phyloP scores from a whole-genome alignment of 2,888 invertebrate species.

The Sesia apiformis region DNA sequence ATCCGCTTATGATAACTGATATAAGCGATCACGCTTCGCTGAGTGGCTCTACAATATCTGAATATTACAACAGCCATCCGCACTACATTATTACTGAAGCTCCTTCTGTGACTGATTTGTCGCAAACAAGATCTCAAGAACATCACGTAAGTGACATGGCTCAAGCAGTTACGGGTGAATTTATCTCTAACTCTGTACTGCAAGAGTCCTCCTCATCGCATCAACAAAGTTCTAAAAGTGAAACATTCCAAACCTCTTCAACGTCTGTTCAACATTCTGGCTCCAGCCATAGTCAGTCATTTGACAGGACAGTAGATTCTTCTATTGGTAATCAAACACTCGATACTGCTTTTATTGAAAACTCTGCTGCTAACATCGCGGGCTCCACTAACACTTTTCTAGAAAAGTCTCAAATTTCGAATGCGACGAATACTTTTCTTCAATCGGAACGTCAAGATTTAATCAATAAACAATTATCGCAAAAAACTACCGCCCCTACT shows the following conservation, averaged over 20 bases:
- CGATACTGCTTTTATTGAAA: constrained; percentile 62
- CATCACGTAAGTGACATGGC: constrained; percentile 62
- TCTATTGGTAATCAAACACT: constrained; percentile 48
- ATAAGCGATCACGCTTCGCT: constrained; percentile 63
- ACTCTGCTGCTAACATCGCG: constrained; percentile 26
- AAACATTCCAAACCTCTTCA: constrained; percentile 58
- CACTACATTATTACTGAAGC: constrained; percentile 71
- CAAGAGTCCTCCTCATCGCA: constrained; percentile 56
- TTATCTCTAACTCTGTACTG: constrained; percentile 46
- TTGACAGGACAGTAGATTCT: constrained; percentile 53
- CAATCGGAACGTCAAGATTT: constrained; percentile 58
- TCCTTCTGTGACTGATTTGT: constrained; percentile 61
- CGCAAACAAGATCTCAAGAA: constrained; percentile 51
- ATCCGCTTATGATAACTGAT: constrained; percentile 71
- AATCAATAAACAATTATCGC: constrained; percentile 32
- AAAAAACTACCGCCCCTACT: constrained; percentile 18
- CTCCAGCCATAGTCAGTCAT: constrained; percentile 49
- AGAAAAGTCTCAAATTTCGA: constrained; percentile 47
- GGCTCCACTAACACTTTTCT: constrained; percentile 33
- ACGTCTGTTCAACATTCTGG: constrained; percentile 54
- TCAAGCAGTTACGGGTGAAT: constrained; percentile 56
- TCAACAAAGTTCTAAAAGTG: constrained; percentile 56
- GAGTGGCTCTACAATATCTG: constrained; percentile 64
- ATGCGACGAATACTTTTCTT: constrained; percentile 52
- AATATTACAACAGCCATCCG: constrained; percentile 67